Conservation (phyloP, 2,888 invertebrate species). For the Drosophila nigritarsus region DNA sequence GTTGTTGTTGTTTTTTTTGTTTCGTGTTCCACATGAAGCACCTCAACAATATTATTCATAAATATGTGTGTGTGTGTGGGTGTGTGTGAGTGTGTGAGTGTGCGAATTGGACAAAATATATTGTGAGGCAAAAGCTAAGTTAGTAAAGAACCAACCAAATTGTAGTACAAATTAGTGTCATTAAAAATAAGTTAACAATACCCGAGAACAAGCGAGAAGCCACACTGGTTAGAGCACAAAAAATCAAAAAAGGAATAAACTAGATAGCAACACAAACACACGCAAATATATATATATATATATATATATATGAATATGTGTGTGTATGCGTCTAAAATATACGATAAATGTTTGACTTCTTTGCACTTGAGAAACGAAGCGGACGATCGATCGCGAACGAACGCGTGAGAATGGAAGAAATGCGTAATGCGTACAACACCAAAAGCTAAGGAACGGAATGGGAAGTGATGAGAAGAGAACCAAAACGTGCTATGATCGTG, state of each 20-base stretch:
- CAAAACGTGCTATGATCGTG: slow-evolving; percentile 48
- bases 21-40: slow-evolving; percentile 50
- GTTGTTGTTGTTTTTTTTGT: slow-evolving; percentile 35
- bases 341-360: slow-evolving; percentile 57
- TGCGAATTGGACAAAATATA: slow-evolving; percentile 1
- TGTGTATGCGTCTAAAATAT: slow-evolving; percentile 2
- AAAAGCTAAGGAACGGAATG: not conserved
- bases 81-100: slow-evolving; percentile 22
- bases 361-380: slow-evolving; percentile 54
- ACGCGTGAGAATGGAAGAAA: slow-evolving; percentile 9
- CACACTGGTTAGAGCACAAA: slow-evolving; percentile 12
- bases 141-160: slow-evolving; percentile 8
- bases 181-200: slow-evolving; percentile 23
- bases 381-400: slow-evolving; percentile 3
- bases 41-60: slow-evolving; percentile 79
- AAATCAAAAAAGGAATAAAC: slow-evolving; percentile 9
- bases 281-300: slow-evolving; percentile 10
- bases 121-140: slow-evolving; percentile 27
- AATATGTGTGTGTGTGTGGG: slow-evolving; percentile 48
- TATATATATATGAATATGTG: slow-evolving; percentile 11
- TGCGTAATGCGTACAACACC: slow-evolving; percentile 6
- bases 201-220: slow-evolving; percentile 7
- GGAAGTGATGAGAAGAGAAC: slow-evolving; percentile 7
- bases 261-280: slow-evolving; percentile 3
- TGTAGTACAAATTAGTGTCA: slow-evolving; percentile 5